A percentile compares a stretch with the other conserved stretches of the same genome.
These are phyloP conservation scores for Microcebus jonahi DNA, from an alignment of 2,113 vertebrate genomes.

Conservation along the genomic window DNA sequence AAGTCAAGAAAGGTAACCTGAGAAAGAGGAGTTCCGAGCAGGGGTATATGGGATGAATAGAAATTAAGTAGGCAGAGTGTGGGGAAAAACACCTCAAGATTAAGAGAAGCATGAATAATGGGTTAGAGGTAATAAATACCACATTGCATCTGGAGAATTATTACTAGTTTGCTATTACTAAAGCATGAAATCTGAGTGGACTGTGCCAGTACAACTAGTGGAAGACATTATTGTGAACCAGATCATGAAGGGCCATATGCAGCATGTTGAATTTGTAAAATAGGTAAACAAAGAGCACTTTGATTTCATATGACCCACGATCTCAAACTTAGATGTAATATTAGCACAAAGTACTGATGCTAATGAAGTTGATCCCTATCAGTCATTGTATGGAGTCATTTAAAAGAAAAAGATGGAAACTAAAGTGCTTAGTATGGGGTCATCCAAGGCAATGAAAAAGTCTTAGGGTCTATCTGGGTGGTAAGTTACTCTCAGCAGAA, in stretches of 20 bases:
- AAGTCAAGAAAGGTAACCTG: not conserved
- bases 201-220: not conserved
- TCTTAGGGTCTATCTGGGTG: not conserved
- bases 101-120: constrained; percentile 14
- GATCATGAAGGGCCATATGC: not conserved
- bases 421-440: not conserved
- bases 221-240: not conserved
- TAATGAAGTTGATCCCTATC: not conserved
- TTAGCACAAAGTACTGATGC: not conserved
- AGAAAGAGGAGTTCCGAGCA: not conserved
- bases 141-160: not conserved
- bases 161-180: not conserved
- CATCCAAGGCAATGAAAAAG: not conserved
- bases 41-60: not conserved
- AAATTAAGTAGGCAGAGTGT: not conserved
- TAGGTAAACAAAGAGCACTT: not conserved
- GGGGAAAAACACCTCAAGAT: not conserved
- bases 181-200: not conserved
- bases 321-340: not conserved
- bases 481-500: not conserved
- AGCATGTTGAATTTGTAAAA: not conserved
- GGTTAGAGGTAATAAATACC: not conserved
- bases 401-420: not conserved
- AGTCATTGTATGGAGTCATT: not conserved
- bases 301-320: not conserved